Base-by-base conservation (phyloP, 2,113 vertebrate species). In the Glareola pratincola region DNA sequence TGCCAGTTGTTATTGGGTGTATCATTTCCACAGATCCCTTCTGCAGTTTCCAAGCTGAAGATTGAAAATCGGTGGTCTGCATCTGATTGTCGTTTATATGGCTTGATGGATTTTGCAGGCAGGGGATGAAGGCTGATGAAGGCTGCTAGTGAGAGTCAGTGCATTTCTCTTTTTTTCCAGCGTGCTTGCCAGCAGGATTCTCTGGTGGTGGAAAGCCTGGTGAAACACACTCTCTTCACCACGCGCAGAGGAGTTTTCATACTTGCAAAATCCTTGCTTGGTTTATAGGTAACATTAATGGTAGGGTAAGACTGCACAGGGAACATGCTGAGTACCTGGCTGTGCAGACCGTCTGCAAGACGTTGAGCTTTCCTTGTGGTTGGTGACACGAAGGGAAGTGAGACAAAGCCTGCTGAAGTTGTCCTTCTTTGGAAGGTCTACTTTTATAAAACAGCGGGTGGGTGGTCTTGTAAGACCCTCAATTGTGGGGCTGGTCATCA, bases 11-110 rank as follows among this genome's bases (percentile, higher is more conserved):
- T n/a, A 3, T 4, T 50, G 17, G 29, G 30, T 86, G 2, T 23
- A 7, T 32, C 17, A 0, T n/a, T 62, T 51, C 30, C 29, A 6
- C 8, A 11, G 56, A 24, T 37, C 13, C 34, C 16, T 29, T 36
- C 24, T 50, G 37, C 71, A 59, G 6, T 12, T 14, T 21, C 32
- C 45, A 10, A 3, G n/a, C 30, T 45, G 53, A n/a, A 48, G 45
- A 5, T 2, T 45, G 72, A 3, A n/a, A 59, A 48, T 19, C 22
- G 23, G 10, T 19, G 3, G 20, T 27, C 0, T 2, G 18, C 14
- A 22, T 43, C 37, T 30, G 36, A 5, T 20, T 36, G 11, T 8
- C 3, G 4, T 51, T 48, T 13, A 5, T 0, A 0, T 8, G 14
- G 29, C 10, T 20, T 4, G 72, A 5, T 50, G 75, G 68, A 21